A percentile compares a stretch with the other conserved stretches of the same genome.
phyloP scores from a whole-genome alignment of 2,113 vertebrate species.

The Poeciliopsis prolifica region DNA sequence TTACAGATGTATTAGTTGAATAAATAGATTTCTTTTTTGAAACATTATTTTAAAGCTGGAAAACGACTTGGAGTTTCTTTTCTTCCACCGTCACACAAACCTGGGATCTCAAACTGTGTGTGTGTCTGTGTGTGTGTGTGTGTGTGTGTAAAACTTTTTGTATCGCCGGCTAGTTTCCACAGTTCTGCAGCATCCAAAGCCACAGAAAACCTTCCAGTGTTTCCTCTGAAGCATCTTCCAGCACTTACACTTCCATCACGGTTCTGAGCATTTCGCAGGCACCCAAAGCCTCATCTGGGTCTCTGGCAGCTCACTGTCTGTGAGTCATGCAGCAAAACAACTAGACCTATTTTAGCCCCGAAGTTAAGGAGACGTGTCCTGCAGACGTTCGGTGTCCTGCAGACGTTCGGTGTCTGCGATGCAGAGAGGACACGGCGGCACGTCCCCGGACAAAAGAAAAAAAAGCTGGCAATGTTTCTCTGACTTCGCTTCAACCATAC shows the following conservation, averaged over 20 bases:
- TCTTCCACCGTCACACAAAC: neutral
- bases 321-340: slow-evolving; percentile 48
- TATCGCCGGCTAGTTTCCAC: slow-evolving; percentile 28
- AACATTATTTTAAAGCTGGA: too few relatives aligned
- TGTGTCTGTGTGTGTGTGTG: neutral
- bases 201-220: slow-evolving; percentile 38
- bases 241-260: slow-evolving; percentile 27
- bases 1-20: too few relatives aligned
- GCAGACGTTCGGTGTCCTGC: slow-evolving; percentile 20
- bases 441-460: slow-evolving; percentile 40
- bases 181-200: slow-evolving; percentile 29
- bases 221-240: slow-evolving; percentile 28
- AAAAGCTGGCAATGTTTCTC: slow-evolving; percentile 63
- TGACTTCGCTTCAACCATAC: slow-evolving; percentile 61
- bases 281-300: slow-evolving; percentile 41
- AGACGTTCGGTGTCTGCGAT: slow-evolving; percentile 42
- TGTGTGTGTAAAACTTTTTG: neutral
- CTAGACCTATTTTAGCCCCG: slow-evolving; percentile 51
- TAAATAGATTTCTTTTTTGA: too few relatives aligned
- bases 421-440: slow-evolving; percentile 41
- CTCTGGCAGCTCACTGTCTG: slow-evolving; percentile 36
- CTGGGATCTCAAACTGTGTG: neutral
- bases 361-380: slow-evolving; percentile 34
- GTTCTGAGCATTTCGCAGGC: slow-evolving; percentile 42
- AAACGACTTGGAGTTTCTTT: neutral